Evolutionary conservation across 2,113 vertebrate genomes (phyloP), one percentile per base, ranked within the genome.

Genomic region (Pomatostomus ruficeps): DNA sequence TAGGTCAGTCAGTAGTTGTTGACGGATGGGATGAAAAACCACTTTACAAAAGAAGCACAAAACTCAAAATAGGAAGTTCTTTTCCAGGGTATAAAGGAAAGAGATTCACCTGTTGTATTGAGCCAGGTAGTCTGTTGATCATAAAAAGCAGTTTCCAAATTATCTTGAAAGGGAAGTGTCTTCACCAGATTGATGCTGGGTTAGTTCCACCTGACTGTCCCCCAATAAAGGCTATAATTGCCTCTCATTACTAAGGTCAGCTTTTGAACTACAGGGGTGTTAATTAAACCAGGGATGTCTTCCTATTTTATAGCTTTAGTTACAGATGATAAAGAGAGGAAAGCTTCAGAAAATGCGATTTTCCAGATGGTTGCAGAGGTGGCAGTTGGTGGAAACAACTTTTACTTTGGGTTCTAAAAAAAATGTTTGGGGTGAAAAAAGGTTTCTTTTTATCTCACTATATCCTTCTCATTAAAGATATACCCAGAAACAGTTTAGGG

Each of bases 241-340:
- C 79, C 55, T 95, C 90, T 93, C 93, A 95, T 95, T 97, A 94
- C 88, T 93, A 96, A 96, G 88, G 96, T 80, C 90, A 96, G 75
- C 85, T 92, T 92, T 95, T 93, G 92, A 96, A 95, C 95, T 94
- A 96, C 85, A 88, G 85, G 90, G 88, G 76, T 93, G 85, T 96
- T 96, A 95, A 96, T 96, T 95, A 96, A 96, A 96, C 55, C 72
- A 92, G 82, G 65, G 90, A 96, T 1, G 22, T 94, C 89, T 91
- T 96, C 48, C 79, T 71, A 93, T 91, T 95, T 97, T 90, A 95
- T 72, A 95, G 92, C 48, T 90, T 95, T 93, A 96, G 94, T 94
- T 96, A 95, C 91, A 96, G 90, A 91, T 94, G 90, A 96, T 90
- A 92, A 88, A 95, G 85, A 92, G 79, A 90, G 40, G 68, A 88